Conservation (phyloP, 2,797 vertebrate genomes). For the Hapalemur alaotrensis region DNA sequence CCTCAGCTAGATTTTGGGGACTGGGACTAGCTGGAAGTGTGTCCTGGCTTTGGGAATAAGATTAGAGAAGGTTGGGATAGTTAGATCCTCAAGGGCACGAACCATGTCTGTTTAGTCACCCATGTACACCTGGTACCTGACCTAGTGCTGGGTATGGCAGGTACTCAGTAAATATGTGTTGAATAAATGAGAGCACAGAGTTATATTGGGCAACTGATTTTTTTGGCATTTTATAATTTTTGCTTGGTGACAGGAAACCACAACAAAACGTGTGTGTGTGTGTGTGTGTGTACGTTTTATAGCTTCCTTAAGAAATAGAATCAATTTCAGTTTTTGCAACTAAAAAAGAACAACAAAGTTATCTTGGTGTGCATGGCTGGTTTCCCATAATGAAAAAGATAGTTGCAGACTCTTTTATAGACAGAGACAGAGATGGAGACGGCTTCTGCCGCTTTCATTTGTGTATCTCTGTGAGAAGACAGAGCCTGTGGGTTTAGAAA, state of each 20-base stretch:
- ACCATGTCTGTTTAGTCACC: background rate
- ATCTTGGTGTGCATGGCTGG: background rate
- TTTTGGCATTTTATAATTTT: background rate
- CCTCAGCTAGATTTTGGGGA: background rate
- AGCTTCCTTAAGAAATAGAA: conserved; percentile 27
- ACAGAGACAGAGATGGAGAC: background rate
- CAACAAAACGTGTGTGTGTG: background rate
- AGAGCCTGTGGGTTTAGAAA: background rate
- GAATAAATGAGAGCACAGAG: background rate
- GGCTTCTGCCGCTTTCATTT: background rate
- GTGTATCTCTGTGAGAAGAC: background rate
- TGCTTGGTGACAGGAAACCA: background rate
- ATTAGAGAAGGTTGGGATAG: background rate
- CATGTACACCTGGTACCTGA: background rate
- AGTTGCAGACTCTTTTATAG: background rate
- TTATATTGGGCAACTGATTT: background rate
- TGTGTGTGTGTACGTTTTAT: background rate
- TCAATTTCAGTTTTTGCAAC: conserved; percentile 23
- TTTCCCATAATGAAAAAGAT: conserved; percentile 24
- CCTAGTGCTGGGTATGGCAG: background rate
- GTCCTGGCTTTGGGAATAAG: background rate
- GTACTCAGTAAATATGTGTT: background rate
- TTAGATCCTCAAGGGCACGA: background rate
- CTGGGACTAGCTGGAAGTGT: background rate
- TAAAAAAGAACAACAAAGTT: background rate